These are phyloP conservation scores for Tetramorium alpestre DNA, from an alignment of 1,140 invertebrate species.

Conservation along the genomic window DNA sequence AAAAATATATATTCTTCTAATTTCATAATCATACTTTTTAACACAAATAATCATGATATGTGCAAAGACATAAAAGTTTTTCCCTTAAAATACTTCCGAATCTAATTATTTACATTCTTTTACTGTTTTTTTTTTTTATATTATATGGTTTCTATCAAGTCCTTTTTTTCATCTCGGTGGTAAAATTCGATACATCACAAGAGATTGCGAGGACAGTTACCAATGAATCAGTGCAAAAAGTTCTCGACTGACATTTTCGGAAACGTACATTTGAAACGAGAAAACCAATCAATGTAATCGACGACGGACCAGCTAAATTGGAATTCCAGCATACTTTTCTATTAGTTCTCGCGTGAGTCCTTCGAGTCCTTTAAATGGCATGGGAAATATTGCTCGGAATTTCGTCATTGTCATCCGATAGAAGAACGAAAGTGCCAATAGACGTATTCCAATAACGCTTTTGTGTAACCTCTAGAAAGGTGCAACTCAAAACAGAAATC, in stretches of 20 bases:
- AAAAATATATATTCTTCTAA: neutral
- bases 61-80: neutral
- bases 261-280: conserved; percentile 24
- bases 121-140: neutral
- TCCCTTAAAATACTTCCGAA: neutral
- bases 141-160: neutral
- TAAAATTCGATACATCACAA: conserved; percentile 25
- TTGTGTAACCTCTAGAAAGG: neutral
- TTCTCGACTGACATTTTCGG: conserved; percentile 34
- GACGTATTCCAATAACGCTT: conserved; percentile 48
- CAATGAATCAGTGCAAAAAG: conserved; percentile 13
- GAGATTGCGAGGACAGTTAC: conserved; percentile 12
- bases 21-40: neutral
- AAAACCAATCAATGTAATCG: conserved; percentile 56
- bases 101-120: neutral
- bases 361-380: conserved; percentile 38
- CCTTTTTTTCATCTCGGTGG: neutral
- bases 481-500: neutral
- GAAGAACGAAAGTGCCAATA: conserved; percentile 16
- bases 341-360: conserved; percentile 32
- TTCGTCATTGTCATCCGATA: neutral
- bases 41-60: neutral
- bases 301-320: conserved; percentile 50
- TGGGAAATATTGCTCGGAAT: conserved; percentile 42
- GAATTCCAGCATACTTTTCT: conserved; percentile 51